phyloP scores from a whole-genome alignment of 2,113 vertebrate species.

The Australoheros scitulus region DNA sequence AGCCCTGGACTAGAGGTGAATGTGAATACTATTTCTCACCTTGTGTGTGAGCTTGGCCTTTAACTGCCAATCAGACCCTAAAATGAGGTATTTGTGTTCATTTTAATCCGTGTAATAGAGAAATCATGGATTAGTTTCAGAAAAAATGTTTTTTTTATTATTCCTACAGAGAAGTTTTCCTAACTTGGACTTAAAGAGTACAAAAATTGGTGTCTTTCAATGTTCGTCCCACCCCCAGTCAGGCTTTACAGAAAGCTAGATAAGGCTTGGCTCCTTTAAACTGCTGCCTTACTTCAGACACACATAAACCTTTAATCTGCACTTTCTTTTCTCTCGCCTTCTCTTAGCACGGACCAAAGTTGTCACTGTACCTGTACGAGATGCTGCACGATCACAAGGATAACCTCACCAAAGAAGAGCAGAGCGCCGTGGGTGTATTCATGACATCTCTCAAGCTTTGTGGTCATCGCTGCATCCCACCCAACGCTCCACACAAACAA shows the following conservation, averaged over 20 bases:
- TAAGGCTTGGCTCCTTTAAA: not conserved
- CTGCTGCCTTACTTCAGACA: not conserved
- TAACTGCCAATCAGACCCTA: not conserved
- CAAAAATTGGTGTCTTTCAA: not conserved
- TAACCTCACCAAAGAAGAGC: constrained; percentile 86
- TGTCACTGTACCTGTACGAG: constrained; percentile 93
- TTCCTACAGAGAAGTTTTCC: not conserved
- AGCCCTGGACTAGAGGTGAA: constrained; percentile 89
- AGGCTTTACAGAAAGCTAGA: not conserved
- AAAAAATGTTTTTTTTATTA: not conserved
- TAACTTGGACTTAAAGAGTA: constrained; percentile 5
- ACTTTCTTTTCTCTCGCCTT: not conserved
- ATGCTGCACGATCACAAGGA: constrained; percentile 88
- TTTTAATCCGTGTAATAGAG: not conserved
- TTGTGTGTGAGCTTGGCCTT: not conserved
- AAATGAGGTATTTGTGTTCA: not conserved
- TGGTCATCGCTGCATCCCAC: constrained; percentile 89
- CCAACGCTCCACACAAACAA: constrained; percentile 83
- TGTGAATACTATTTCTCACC: not conserved
- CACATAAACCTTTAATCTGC: not conserved
- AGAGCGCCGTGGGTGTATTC: constrained; percentile 81
- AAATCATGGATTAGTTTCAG: not conserved
- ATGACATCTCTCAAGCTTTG: constrained; percentile 88
- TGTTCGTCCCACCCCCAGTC: not conserved
- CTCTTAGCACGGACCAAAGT: constrained; percentile 91